Percentiles rank a stretch among this genome's conserved stretches.
Conservation (phyloP, 2,797 vertebrate genomes). For the Neopelma chrysocephalum region DNA sequence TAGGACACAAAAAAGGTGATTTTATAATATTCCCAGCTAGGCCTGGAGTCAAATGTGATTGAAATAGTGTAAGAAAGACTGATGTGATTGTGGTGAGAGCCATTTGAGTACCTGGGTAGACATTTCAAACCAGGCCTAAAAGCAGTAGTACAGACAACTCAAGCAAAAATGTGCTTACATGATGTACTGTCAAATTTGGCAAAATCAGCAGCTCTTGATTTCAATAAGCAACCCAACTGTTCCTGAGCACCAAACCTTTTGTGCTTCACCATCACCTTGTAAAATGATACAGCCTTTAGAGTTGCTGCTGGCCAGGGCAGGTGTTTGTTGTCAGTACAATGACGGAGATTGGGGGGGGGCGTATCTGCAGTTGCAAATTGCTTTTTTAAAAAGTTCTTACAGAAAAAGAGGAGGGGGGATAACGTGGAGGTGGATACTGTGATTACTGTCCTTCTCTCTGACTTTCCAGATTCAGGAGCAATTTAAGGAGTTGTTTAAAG, state of each 20-base stretch:
- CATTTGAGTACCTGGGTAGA: not conserved
- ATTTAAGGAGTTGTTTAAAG: not conserved
- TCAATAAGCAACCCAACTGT: not conserved
- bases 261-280: not conserved
- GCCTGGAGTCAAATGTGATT: not conserved
- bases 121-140: not conserved
- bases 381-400: not conserved
- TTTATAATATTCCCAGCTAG: constrained; percentile 12
- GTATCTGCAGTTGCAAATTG: not conserved
- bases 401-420: not conserved
- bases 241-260: not conserved
- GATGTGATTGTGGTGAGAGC: not conserved
- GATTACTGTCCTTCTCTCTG: not conserved
- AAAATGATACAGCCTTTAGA: not conserved
- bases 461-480: not conserved
- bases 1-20: not conserved
- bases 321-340: not conserved
- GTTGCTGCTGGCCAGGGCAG: not conserved
- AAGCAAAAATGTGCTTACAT: not conserved
- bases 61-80: not conserved
- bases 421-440: not conserved
- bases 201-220: not conserved
- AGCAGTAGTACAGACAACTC: not conserved
- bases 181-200: constrained; percentile 6
- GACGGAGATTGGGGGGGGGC: not conserved